Percentiles rank a stretch among this genome's conserved stretches.
These are phyloP conservation scores for Arnoldichthys spilopterus DNA, from an alignment of 2,797 vertebrate genomes.

Conservation along the genomic window DNA sequence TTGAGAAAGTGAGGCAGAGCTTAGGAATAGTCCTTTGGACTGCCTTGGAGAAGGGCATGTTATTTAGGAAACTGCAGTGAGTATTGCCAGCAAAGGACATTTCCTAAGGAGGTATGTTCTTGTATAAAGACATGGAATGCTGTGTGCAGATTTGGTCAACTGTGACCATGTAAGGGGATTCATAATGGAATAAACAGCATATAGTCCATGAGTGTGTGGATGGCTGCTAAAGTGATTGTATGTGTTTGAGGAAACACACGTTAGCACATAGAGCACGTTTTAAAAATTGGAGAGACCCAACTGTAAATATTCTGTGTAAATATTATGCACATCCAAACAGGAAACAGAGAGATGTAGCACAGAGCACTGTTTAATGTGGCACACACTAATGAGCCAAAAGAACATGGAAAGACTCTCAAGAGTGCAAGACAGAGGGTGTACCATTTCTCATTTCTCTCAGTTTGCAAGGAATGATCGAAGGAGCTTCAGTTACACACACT, in stretches of 20 bases:
- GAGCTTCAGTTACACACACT: too few relatives aligned
- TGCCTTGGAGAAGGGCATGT: too few relatives aligned
- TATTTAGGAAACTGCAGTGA: too few relatives aligned
- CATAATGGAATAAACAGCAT: slow-evolving; percentile 16
- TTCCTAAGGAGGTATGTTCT: too few relatives aligned
- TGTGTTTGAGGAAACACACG: background rate
- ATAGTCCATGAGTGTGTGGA: background rate
- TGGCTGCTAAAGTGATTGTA: slow-evolving; percentile 6
- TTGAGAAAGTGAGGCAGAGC: too few relatives aligned
- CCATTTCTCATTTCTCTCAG: too few relatives aligned
- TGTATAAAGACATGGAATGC: too few relatives aligned
- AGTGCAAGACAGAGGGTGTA: too few relatives aligned
- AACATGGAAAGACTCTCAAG: slow-evolving; percentile 11
- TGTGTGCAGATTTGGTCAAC: too few relatives aligned
- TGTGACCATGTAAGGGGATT: background rate
- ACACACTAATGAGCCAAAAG: slow-evolving; percentile 8
- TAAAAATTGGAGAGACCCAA: background rate
- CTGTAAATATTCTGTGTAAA: slow-evolving; percentile 13
- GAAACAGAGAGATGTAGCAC: slow-evolving; percentile 14
- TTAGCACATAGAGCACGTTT: background rate
- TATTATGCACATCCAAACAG: slow-evolving; percentile 16
- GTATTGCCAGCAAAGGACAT: too few relatives aligned
- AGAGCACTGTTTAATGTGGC: slow-evolving; percentile 9
- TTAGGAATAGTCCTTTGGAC: too few relatives aligned
- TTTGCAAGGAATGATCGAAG: too few relatives aligned